A percentile compares a stretch with the other conserved stretches of the same genome.
These are phyloP conservation scores for rat (Rattus norvegicus) DNA, from an alignment of 2,113 vertebrate genomes.

Conservation along the genomic window GRCr8 NC_086031.1:106321001-106321500, in stretches of 20 bases:
- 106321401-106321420: neutral
- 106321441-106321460: neutral
- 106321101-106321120: neutral
- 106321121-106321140: neutral
- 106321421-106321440: neutral
- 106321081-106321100: neutral
- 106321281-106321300: neutral
- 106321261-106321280: neutral
- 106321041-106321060: neutral
- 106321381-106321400: neutral
- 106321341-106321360: neutral
- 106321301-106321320: neutral
- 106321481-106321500: neutral
- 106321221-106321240: neutral
- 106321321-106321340: neutral
- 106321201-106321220: neutral
- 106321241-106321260: neutral
- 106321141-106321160: too few relatives aligned
- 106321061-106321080: neutral
- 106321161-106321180: neutral
- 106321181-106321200: neutral
- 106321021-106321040: neutral
- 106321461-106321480: neutral
- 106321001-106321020: neutral
- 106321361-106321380: neutral